Evolutionary conservation across 2,113 vertebrate genomes (phyloP).

Genomic region (Lepus americanus): DNA sequence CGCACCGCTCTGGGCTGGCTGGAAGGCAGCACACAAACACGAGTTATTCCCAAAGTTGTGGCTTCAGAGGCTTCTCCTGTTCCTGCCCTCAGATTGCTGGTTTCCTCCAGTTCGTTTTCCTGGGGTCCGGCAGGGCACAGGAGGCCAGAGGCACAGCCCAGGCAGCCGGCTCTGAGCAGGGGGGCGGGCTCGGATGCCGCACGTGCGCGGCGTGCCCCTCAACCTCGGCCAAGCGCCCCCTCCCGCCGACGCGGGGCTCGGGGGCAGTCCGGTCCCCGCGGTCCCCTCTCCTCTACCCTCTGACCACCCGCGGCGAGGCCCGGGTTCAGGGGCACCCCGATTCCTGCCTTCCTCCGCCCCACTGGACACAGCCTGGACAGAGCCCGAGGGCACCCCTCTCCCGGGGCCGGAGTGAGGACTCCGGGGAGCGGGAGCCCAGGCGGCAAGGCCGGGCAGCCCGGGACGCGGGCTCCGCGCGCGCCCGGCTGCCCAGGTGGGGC

Average conservation of each 20-base stretch:
- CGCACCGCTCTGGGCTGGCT: background rate
- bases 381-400: background rate
- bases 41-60: background rate
- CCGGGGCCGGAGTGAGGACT: too few relatives aligned
- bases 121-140: background rate
- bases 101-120: conserved; percentile 15
- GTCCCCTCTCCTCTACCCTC: background rate
- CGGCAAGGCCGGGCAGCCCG: background rate
- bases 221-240: background rate
- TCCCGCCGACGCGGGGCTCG: background rate
- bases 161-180: background rate
- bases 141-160: background rate
- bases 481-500: conserved; percentile 49
- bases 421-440: background rate
- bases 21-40: background rate
- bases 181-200: background rate
- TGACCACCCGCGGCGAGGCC: background rate
- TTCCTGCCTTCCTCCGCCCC: background rate
- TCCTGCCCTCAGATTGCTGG: background rate
- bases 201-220: background rate
- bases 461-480: background rate
- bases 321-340: background rate
- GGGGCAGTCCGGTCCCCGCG: background rate
- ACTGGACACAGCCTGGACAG: background rate
- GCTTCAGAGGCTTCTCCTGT: background rate